phyloP scores from a whole-genome alignment of 2,113 vertebrate genomes.

The Melanerpes formicivorus region DNA sequence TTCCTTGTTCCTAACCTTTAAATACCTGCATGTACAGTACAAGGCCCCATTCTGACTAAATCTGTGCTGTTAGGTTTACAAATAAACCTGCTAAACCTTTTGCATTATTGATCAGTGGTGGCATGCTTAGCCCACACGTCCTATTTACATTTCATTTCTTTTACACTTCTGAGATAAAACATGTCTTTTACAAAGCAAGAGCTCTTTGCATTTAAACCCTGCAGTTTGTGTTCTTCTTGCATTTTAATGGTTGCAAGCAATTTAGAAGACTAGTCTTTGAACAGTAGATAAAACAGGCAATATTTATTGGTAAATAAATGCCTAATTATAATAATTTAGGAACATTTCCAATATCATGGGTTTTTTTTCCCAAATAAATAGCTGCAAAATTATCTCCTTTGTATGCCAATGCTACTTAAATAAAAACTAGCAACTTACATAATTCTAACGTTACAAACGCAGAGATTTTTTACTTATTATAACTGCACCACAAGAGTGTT shows the following conservation, averaged over 20 bases:
- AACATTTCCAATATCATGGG: constrained; percentile 38
- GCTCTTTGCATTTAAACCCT: constrained; percentile 2
- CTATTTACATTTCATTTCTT: constrained; percentile 34
- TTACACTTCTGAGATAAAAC: not conserved
- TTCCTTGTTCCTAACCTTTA: constrained; percentile 31
- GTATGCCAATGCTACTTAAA: not conserved
- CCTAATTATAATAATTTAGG: constrained; percentile 62
- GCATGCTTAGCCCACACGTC: not conserved
- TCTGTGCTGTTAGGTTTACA: constrained; percentile 4
- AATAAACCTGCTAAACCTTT: constrained; percentile 46
- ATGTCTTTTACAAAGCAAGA: not conserved
- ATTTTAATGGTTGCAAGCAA: constrained; percentile 28
- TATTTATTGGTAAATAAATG: constrained; percentile 63
- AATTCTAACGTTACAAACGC: not conserved
- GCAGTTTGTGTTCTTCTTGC: constrained; percentile 2
- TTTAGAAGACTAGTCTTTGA: constrained; percentile 29
- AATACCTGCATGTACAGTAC: not conserved
- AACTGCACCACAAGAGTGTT: not conserved
- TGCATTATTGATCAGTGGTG: constrained; percentile 57
- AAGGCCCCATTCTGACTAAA: constrained; percentile 8
- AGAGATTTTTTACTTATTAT: not conserved
- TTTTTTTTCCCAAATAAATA: constrained; percentile 5
- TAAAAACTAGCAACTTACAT: not conserved
- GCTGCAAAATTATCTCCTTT: not conserved
- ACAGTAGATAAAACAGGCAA: constrained; percentile 45